Evolutionary conservation across 2,888 invertebrate species (phyloP), one percentile per base, ranked within the genome.

Genomic region (Lasioglossum villosulum): DNA sequence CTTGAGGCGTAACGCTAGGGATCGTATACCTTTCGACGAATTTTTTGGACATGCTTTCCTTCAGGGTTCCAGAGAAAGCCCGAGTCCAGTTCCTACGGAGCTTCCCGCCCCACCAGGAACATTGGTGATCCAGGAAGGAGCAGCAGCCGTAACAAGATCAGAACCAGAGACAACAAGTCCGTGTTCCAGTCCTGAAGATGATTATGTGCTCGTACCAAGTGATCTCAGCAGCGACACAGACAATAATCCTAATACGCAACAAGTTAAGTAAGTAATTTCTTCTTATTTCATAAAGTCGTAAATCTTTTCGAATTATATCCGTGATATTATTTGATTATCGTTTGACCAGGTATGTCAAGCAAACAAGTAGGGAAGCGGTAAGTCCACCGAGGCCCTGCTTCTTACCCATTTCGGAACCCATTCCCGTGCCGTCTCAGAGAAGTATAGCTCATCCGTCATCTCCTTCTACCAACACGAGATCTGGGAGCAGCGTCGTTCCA

Each of bases 31-130:
- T 86, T 99, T 99, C 95, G 98, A 99, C 93, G 97, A 97, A 87
- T 99, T 99, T 96, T 99, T 99, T 96, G 97, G 97, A 94, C 99
- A 99, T 95, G 97, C 98, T 74, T 99, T 99, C 96, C 96, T 98
- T 89, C 97, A 97, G 94, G 96, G 97, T 85, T 88, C 96, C 91
- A 88, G 93, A 81, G 94, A 95, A 85, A 95, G 94, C 88, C 95
- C 95, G 86, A 96, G 95, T 90, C 95, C 96, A 34, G 92, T 95
- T 84, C 93, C 95, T 5, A 94, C 91, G 6, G 95, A 95, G 78
- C 87, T 95, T 52, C 93, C 95, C 16, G 92, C 94, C n/a, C 94
- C 95, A 14, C 94, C 94, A 63, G 92, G 93, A 73, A 93, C 90
- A 66, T 86, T 93, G 72, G 88, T 85, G 2, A 92, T 92, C 75